Evolutionary conservation across 2,113 vertebrate species (phyloP).

Genomic region (Carassius carassius): DNA sequence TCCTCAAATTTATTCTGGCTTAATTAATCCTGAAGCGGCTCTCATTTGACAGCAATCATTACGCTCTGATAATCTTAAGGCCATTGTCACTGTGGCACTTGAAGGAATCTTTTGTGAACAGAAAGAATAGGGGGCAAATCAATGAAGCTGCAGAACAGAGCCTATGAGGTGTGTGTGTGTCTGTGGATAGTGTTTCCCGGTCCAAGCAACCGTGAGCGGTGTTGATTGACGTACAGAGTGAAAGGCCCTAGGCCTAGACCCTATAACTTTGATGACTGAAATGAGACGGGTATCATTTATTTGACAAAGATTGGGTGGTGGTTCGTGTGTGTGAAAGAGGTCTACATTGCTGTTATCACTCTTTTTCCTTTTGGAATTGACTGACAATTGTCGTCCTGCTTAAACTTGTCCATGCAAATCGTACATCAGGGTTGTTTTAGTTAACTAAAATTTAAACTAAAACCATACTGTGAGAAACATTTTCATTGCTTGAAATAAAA

Average conservation of each 20-base stretch:
- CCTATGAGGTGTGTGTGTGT: conserved; percentile 61
- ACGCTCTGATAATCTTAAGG: conserved; percentile 76
- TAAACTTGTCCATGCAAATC: no score
- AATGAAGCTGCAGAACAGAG: conserved; percentile 71
- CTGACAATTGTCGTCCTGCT: no score
- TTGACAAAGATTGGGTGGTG: conserved; percentile 47
- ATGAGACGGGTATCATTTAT: conserved; percentile 69
- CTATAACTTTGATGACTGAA: conserved; percentile 74
- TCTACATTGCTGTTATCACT: no score
- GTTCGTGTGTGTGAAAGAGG: no score
- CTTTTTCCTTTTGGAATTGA: no score
- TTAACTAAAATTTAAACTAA: no score
- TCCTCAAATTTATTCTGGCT: conserved; percentile 75
- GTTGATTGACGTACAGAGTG: conserved; percentile 73
- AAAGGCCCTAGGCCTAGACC: conserved; percentile 66
- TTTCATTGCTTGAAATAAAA: no score
- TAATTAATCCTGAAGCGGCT: conserved; percentile 74
- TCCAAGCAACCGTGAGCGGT: conserved; percentile 72
- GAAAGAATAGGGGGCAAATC: conserved; percentile 73
- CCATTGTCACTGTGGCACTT: conserved; percentile 77
- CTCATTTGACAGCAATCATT: conserved; percentile 75
- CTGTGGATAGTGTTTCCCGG: conserved; percentile 72
- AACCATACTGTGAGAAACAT: no score
- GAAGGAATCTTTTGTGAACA: conserved; percentile 79
- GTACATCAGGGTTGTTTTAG: no score